Evolutionary conservation across 2,888 invertebrate species (phyloP), one percentile per base, ranked within the genome.

Genomic region (Asteroscopus sphinx): DNA sequence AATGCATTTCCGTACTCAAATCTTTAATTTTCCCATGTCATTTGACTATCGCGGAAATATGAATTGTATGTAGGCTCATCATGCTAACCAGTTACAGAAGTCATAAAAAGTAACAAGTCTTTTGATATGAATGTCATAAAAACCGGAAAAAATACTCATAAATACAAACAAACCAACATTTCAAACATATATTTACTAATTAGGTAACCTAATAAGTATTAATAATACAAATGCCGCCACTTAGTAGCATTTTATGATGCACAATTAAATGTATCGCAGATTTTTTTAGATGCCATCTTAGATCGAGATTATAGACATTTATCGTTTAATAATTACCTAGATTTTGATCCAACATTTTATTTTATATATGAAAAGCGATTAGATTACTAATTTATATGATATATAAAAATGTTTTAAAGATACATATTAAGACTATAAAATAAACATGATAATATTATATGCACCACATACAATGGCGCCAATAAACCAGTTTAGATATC

Each of bases 331-430:
- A 11, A 30, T 21, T 6, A 21, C 21, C 2, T 21, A 17, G 11
- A 21, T 32, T 36, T 21, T n/a, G 15, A 0, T 21, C 15, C 36
- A 3, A 71, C 70, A 71, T 32, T 47, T 39, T 25, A 46, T 36
- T 55, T 66, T 53, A 53, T n/a, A n/a, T n/a, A n/a, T n/a, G n/a
- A 61, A 67, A 37, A 36, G 55, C 1, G 13, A 60, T 68, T 46
- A 52, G 8, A 17, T 6, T 37, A 21, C 6, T 41, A 39, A 55
- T 66, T 71, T 52, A 60, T 13, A 33, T 0, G 12, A 36, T 40
- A 35, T 21, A 30, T 45, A 25, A 39, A 37, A 33, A 21, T 8
- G 3, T 44, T 60, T 39, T 48, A 13, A 44, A 25, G 46, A 9
- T 30, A 13, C n/a, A n/a, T n/a, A n/a, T n/a, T n/a, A n/a, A n/a